Percentiles rank a stretch among this genome's conserved stretches.
Conservation (phyloP, 1,140 invertebrate genomes). For the Papilio polytes region DNA sequence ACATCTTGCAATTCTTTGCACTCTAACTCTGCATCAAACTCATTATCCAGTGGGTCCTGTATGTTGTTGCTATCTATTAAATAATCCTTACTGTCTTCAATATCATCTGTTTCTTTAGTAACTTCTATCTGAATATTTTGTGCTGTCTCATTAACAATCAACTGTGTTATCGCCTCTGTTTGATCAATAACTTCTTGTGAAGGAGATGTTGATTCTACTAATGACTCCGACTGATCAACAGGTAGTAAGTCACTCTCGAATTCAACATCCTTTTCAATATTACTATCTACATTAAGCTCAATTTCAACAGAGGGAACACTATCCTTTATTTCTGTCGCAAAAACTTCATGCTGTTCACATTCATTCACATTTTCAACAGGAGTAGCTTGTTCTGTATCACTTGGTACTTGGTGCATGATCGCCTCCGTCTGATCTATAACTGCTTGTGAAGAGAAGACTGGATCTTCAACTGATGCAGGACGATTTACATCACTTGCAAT, state of each 20-base stretch:
- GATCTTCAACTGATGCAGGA: slow-evolving; percentile 43
- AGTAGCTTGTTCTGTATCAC: slow-evolving; percentile 11
- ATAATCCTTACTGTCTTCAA: slow-evolving; percentile 39
- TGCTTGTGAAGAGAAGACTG: neutral
- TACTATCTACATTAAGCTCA: neutral
- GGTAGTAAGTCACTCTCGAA: neutral
- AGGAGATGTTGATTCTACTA: neutral
- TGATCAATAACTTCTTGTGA: neutral
- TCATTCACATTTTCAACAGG: neutral
- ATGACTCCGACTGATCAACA: neutral
- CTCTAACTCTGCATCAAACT: slow-evolving; percentile 49
- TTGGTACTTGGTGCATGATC: slow-evolving; percentile 32
- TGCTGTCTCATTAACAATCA: neutral
- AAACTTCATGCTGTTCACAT: neutral
- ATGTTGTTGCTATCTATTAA: slow-evolving; percentile 39
- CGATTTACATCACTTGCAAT: slow-evolving; percentile 21
- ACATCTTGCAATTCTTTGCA: slow-evolving; percentile 40
- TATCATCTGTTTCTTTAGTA: slow-evolving; percentile 47
- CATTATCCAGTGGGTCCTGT: slow-evolving; percentile 52
- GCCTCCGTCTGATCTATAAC: slow-evolving; percentile 28
- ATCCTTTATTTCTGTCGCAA: neutral
- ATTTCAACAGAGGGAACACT: neutral
- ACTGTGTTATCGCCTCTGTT: neutral
- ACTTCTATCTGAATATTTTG: slow-evolving; percentile 41
- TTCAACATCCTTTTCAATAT: slow-evolving; percentile 8